A percentile compares a stretch with the other conserved stretches of the same genome.
Conservation (phyloP, 2,113 vertebrate genomes). For the Atlantisia rogersi region DNA sequence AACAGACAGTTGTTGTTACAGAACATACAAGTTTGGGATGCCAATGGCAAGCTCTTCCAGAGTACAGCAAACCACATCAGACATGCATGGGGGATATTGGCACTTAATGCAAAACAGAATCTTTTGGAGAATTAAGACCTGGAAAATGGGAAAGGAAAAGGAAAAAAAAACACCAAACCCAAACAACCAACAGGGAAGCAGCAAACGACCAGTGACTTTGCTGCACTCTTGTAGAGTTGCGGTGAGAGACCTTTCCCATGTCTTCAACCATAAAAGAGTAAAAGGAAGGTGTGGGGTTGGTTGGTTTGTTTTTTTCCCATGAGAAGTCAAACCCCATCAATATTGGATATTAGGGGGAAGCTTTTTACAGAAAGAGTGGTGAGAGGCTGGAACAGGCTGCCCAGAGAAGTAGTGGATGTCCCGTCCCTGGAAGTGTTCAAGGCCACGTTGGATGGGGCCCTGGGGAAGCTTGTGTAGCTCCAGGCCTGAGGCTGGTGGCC, state of each 20-base stretch:
- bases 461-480: too few relatives aligned
- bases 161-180: not conserved
- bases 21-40: not conserved
- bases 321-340: not conserved
- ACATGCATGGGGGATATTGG: not conserved
- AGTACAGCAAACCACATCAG: not conserved
- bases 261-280: not conserved
- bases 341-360: too few relatives aligned
- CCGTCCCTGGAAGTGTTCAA: too few relatives aligned
- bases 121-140: not conserved
- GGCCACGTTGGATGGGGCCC: too few relatives aligned
- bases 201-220: not conserved
- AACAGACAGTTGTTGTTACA: not conserved
- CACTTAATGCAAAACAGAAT: not conserved
- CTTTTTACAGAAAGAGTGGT: too few relatives aligned
- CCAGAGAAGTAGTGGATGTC: too few relatives aligned
- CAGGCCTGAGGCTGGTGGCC: too few relatives aligned
- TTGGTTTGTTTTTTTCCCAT: not conserved
- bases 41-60: not conserved
- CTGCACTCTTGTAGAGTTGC: not conserved
- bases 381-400: too few relatives aligned
- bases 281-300: not conserved
- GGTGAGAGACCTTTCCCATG: not conserved
- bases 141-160: not conserved
- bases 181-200: not conserved